Conservation (phyloP, 1,140 invertebrate genomes). For the Neomicropteryx cornuta region DNA sequence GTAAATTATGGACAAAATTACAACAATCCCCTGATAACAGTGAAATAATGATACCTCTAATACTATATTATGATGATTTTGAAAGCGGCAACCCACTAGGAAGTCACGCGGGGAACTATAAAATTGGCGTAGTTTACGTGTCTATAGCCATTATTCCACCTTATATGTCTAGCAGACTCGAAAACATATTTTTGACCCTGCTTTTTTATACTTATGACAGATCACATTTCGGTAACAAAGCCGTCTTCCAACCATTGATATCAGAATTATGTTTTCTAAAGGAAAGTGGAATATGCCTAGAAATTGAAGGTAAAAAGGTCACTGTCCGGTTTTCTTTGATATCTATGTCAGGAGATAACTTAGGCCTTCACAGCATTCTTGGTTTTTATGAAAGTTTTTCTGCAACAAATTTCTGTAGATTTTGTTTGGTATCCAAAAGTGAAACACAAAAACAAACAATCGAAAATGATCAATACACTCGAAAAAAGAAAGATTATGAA, state of each 20-base stretch:
- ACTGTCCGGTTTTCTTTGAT: slow-evolving; percentile 17
- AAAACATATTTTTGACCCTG: slow-evolving; percentile 20
- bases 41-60: slow-evolving; percentile 20
- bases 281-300: slow-evolving; percentile 16
- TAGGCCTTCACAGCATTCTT: slow-evolving; percentile 20
- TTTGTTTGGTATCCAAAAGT: slow-evolving; percentile 16
- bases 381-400: slow-evolving; percentile 21
- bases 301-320: slow-evolving; percentile 6
- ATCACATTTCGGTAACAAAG: slow-evolving; percentile 14
- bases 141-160: slow-evolving; percentile 18
- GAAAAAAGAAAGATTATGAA: slow-evolving; percentile 3
- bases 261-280: slow-evolving; percentile 19
- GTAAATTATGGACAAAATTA: slow-evolving; percentile 18
- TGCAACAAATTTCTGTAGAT: slow-evolving; percentile 17
- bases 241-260: slow-evolving; percentile 17
- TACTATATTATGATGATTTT: slow-evolving; percentile 14
- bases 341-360: slow-evolving; percentile 23
- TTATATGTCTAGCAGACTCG: slow-evolving; percentile 15
- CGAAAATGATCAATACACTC: not conserved
- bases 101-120: slow-evolving; percentile 17
- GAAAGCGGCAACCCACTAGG: slow-evolving; percentile 19
- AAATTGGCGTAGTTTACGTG: slow-evolving; percentile 20
- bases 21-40: slow-evolving; percentile 7
- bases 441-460: not conserved
- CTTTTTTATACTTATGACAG: slow-evolving; percentile 20